A percentile compares a stretch with the other conserved stretches of the same genome.
Conservation (phyloP, 2,113 vertebrate species). For the Triplophysa dalaica region DNA sequence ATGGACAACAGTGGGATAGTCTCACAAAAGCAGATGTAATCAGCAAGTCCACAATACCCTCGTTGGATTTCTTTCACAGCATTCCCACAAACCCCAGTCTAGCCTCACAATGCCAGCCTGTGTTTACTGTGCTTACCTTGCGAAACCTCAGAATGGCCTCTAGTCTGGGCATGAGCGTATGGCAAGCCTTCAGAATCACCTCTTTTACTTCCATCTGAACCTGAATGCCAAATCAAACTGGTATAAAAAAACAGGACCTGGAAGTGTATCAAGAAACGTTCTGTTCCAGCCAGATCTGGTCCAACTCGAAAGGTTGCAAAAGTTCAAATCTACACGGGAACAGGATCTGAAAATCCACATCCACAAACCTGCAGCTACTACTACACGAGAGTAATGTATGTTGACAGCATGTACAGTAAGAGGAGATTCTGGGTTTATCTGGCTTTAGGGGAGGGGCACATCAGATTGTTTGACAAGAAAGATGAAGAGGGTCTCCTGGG, state of each 20-base stretch:
- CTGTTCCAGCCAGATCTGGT: not conserved
- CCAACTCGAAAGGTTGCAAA: not conserved
- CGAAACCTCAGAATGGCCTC: slow-evolving; percentile 36
- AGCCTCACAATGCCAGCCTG: slow-evolving; percentile 4
- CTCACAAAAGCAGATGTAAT: not conserved
- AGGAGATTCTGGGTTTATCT: not conserved
- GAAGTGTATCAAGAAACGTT: not conserved
- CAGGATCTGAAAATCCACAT: slow-evolving; percentile 27
- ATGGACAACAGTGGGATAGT: not conserved
- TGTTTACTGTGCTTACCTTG: slow-evolving; percentile 48
- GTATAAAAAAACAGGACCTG: not conserved
- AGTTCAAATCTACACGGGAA: slow-evolving; percentile 42
- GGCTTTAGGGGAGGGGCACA: slow-evolving; percentile 19
- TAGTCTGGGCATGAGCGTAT: slow-evolving; percentile 40
- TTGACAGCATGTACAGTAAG: not conserved
- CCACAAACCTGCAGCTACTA: not conserved
- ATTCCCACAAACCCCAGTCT: slow-evolving; percentile 15
- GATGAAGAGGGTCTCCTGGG: slow-evolving; percentile 1
- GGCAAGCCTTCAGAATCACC: slow-evolving; percentile 36
- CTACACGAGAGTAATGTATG: not conserved
- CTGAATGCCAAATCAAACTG: not conserved
- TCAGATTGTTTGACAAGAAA: slow-evolving; percentile 12
- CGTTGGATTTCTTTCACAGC: not conserved
- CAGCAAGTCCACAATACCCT: not conserved
- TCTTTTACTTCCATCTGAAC: slow-evolving; percentile 37